Conservation (phyloP, 1,140 invertebrate species). For the Hetaerina americana region DNA sequence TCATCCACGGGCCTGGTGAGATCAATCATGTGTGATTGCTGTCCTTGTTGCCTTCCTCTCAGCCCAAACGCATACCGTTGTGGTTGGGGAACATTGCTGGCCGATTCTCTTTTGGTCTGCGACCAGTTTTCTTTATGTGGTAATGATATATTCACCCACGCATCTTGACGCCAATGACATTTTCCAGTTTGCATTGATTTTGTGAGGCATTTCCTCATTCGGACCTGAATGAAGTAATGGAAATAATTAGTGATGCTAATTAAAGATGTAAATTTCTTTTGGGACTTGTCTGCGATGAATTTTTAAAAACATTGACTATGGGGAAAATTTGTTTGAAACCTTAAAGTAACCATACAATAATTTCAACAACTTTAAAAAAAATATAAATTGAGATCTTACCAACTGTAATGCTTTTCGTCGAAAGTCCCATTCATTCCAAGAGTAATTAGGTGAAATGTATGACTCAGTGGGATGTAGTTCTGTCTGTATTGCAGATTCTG, state of each 20-base stretch:
- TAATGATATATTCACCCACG: constrained; percentile 36
- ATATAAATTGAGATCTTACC: no score
- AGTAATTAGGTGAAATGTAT: constrained; percentile 50
- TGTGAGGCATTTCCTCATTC: constrained; percentile 39
- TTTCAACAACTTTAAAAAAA: constrained; percentile 8
- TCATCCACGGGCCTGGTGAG: constrained; percentile 24
- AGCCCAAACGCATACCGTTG: constrained; percentile 40
- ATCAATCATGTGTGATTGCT: constrained; percentile 23
- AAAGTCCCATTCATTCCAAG: constrained; percentile 65
- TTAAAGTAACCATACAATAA: not conserved
- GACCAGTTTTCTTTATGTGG: constrained; percentile 29
- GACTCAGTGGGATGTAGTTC: constrained; percentile 48
- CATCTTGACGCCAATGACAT: constrained; percentile 34
- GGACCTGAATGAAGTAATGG: no score
- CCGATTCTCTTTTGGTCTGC: constrained; percentile 40
- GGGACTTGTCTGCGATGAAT: no score
- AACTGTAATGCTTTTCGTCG: constrained; percentile 51
- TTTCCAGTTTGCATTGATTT: constrained; percentile 45
- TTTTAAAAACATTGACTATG: constrained; percentile 3
- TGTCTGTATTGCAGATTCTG: constrained; percentile 51
- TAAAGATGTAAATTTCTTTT: no score
- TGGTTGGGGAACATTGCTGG: constrained; percentile 34
- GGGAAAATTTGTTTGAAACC: no score
- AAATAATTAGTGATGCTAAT: no score
- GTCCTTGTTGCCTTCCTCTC: constrained; percentile 32